These are phyloP conservation scores for Agrochola macilenta DNA, from an alignment of 2,888 invertebrate species.

Conservation along the genomic window DNA sequence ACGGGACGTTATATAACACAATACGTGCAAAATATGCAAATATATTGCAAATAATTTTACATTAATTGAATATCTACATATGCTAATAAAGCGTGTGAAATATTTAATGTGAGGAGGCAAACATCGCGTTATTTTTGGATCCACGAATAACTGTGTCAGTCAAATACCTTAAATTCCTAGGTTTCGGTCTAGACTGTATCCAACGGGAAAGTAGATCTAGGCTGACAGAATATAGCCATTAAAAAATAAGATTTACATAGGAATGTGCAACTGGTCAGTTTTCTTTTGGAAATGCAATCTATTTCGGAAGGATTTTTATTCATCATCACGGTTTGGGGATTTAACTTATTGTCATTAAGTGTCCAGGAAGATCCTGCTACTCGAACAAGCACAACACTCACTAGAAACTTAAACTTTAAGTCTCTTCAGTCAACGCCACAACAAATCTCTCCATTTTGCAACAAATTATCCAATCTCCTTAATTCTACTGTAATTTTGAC, in stretches of 20 bases:
- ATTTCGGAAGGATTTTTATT: not conserved
- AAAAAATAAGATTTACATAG: not conserved
- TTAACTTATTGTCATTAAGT: not conserved
- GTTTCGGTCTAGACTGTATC: slow-evolving; percentile 13
- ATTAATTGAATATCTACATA: slow-evolving; percentile 39
- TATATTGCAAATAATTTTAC: slow-evolving; percentile 43
- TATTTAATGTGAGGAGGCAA: slow-evolving; percentile 15
- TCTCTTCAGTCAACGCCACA: not conserved
- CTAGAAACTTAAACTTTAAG: not conserved
- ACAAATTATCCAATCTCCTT: not conserved
- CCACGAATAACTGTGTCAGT: slow-evolving; percentile 10
- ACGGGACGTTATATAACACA: slow-evolving; percentile 37
- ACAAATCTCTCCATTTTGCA: not conserved
- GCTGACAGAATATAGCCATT: slow-evolving; percentile 5
- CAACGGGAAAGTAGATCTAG: slow-evolving; percentile 16
- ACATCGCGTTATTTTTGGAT: slow-evolving; percentile 5
- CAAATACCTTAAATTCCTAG: slow-evolving; percentile 36
- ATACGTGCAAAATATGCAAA: slow-evolving; percentile 42
- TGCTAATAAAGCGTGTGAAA: slow-evolving; percentile 35
- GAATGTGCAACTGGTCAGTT: not conserved
- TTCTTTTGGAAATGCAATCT: not conserved
- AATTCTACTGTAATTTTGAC: no score
- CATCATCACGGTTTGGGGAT: not conserved
- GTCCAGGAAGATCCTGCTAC: not conserved
- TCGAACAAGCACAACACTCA: not conserved